Percentiles rank a stretch among this genome's conserved stretches.
phyloP scores from a whole-genome alignment of 2,888 invertebrate species.

The Syrphus vitripennis region DNA sequence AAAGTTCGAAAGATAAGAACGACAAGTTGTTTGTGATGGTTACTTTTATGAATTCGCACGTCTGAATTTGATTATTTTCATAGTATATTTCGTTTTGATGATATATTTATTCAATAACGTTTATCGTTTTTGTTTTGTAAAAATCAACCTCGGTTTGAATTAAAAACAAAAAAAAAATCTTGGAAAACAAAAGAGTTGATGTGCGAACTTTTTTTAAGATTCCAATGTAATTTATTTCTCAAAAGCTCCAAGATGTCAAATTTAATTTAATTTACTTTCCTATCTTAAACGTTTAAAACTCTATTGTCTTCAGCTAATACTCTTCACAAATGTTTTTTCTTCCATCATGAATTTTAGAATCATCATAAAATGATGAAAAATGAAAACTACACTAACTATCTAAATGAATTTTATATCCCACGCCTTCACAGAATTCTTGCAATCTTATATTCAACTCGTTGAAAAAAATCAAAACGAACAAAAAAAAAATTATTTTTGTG shows the following conservation, averaged over 20 bases:
- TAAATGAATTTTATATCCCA: slow-evolving; percentile 27
- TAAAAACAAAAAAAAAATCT: too few species aligned
- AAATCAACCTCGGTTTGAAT: too few species aligned
- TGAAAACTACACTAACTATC: slow-evolving; percentile 49
- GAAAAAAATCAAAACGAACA: not conserved
- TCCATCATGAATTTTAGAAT: slow-evolving; percentile 31
- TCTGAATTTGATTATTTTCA: too few species aligned
- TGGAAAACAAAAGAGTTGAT: too few species aligned
- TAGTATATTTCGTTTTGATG: too few species aligned
- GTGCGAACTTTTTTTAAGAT: too few species aligned
- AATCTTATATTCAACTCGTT: slow-evolving; percentile 1
- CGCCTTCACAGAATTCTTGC: slow-evolving; percentile 14
- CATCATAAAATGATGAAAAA: slow-evolving; percentile 39
- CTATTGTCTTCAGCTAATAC: not conserved
- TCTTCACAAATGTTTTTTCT: not conserved
- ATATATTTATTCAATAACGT: too few species aligned
- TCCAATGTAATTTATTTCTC: not conserved
- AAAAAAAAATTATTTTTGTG: not conserved
- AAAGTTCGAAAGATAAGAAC: too few species aligned
- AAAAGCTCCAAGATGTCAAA: slow-evolving; percentile 39
- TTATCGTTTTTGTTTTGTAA: too few species aligned
- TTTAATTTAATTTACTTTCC: slow-evolving; percentile 41
- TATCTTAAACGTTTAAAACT: not conserved
- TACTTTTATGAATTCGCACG: too few species aligned
- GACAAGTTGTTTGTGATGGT: too few species aligned